Base-by-base conservation (phyloP, 1,140 invertebrate species). In the Diorhabda sublineata region DNA sequence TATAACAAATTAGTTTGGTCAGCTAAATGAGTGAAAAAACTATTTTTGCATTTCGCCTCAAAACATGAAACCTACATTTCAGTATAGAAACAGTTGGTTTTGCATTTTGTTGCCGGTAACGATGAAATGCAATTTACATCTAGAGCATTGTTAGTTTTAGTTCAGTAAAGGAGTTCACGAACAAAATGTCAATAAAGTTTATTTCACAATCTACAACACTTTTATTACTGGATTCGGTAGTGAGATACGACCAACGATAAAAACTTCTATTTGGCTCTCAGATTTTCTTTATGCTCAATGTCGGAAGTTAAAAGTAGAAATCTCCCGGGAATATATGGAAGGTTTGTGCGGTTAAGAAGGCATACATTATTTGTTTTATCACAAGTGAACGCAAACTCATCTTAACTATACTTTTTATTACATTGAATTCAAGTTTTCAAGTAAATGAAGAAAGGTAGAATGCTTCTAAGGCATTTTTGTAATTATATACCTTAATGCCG, bases 231-330 rank as follows among this genome's bases (percentile, higher is more conserved):
- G 41, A 61, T 61, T 42, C 42, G 59, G 26, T 3, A 61, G 42
- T 61, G 59, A 61, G 59, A 61, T 61, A 61, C 42, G 59, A 9
- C 6, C 6, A 41, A 41, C 59, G 59, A 61, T 61, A 61, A 42
- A 61, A 61, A 61, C 59, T 61, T 52, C 47, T n/a, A 61, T 61
- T 61, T 41, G 42, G 42, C 26, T 42, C 26, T 61, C 42, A 61
- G 59, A 61, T 61, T 61, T 61, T 61, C 59, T 61, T 61, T 61
- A 61, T 43, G 59, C 42, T 41, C 59, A 61, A 61, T 61, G 59
- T 61, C n/a, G 47, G 47, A 52, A 52, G 47, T 52, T 52, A n/a
- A 52, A 52, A 52, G 47, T 52, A 8, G 47, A 52, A 26, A 52
- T 52, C 47, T n/a, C 47, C 47, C 6, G 47, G n/a, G 47, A n/a